Percentiles rank a stretch among this genome's conserved stretches.
These are phyloP conservation scores for Chymomyza costata DNA, from an alignment of 1,140 invertebrate genomes.

Conservation along the genomic window DNA sequence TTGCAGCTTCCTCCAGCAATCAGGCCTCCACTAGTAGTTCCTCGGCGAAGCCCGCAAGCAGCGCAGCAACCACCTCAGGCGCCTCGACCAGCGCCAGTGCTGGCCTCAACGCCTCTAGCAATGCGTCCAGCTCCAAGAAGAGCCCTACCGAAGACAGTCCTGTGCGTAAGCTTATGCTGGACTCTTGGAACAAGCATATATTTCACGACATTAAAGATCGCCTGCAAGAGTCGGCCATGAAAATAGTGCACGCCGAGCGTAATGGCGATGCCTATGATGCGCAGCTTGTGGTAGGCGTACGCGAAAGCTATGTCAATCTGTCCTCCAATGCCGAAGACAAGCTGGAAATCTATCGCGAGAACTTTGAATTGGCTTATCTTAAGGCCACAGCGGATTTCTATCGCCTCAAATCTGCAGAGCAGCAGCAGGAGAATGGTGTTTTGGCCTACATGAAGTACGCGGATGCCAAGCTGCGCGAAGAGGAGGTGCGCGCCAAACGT, in stretches of 20 bases:
- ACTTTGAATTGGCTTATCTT: constrained; percentile 97
- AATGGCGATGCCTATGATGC: constrained; percentile 99
- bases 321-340: constrained; percentile 95
- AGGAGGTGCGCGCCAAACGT: constrained; percentile 93
- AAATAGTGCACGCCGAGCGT: constrained; percentile 95
- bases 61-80: constrained; percentile 68
- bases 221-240: constrained; percentile 97
- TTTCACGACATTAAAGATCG: constrained; percentile 96
- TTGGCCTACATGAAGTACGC: constrained; percentile 98
- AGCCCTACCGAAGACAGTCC: constrained; percentile 89
- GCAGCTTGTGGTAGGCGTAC: constrained; percentile 96
- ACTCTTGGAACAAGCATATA: constrained; percentile 98
- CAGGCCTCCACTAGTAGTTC: constrained; percentile 41
- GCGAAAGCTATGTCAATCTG: constrained; percentile 98
- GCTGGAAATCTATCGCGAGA: constrained; percentile 95
- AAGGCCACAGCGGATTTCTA: constrained; percentile 96
- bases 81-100: constrained; percentile 17
- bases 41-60: constrained; percentile 40
- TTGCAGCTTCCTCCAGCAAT: constrained; percentile 34
- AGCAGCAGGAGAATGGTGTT: constrained; percentile 93
- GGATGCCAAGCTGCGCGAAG: constrained; percentile 95
- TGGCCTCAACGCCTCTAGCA: constrained; percentile 58
- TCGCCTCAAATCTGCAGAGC: constrained; percentile 91
- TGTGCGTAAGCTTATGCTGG: constrained; percentile 95
- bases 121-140: constrained; percentile 77